phyloP scores from a whole-genome alignment of 2,797 vertebrate species.

The Microchirus variegatus region DNA sequence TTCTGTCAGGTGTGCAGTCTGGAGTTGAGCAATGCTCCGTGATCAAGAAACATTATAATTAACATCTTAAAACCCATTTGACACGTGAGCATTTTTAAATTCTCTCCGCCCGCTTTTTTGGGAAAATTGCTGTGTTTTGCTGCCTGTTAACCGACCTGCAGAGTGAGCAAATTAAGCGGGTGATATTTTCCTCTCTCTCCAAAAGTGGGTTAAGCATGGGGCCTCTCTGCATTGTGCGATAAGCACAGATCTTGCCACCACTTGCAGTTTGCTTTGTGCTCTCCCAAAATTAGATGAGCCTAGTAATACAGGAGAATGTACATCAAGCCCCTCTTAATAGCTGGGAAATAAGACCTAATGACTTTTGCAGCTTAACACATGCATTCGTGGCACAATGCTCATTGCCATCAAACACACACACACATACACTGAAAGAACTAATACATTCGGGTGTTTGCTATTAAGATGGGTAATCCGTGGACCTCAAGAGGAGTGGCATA shows the following conservation, averaged over 20 bases:
- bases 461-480: constrained; percentile 81
- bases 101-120: constrained; percentile 47
- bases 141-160: constrained; percentile 68
- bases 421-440: constrained; percentile 56
- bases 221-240: constrained; percentile 68
- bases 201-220: constrained; percentile 77
- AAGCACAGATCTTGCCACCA: constrained; percentile 72
- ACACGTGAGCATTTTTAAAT: constrained; percentile 50
- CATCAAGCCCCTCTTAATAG: constrained; percentile 56
- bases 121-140: constrained; percentile 67
- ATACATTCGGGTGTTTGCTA: constrained; percentile 76
- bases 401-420: constrained; percentile 21
- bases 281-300: constrained; percentile 64
- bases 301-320: constrained; percentile 55
- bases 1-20: constrained; percentile 62
- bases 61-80: constrained; percentile 69
- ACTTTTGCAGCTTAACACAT: constrained; percentile 71
- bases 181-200: constrained; percentile 55
- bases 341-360: constrained; percentile 73
- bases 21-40: constrained; percentile 46
- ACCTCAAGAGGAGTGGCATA: constrained; percentile 72
- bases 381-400: constrained; percentile 49
- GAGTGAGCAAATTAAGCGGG: constrained; percentile 71
- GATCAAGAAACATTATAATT: constrained; percentile 73
- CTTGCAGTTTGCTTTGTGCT: constrained; percentile 74